Base-by-base conservation (phyloP, 2,888 invertebrate genomes). In the Meiosimyza decipiens region DNA sequence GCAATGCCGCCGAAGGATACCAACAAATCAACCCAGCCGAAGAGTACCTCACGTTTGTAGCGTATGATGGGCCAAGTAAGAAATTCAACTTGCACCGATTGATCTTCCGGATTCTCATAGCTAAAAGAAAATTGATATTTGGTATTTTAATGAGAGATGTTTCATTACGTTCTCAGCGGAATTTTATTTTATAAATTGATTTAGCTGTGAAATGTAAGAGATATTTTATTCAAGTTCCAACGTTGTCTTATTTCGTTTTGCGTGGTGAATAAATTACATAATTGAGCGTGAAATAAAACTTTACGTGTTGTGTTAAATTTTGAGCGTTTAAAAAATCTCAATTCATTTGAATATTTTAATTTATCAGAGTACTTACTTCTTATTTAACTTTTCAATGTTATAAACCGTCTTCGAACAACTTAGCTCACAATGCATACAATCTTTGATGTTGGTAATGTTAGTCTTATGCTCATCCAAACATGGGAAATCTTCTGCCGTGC, bases 1-100 rank as follows among this genome's bases (percentile, higher is more conserved):
- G 89, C 89, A 13, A 90, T 89, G n/a, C 90, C 90, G 15, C 90
- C 90, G 70, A 87, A 87, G 0, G 87, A 87, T 9, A 87, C 94
- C 59, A 94, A 83, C 67, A 95, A 88, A 87, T 95, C 95, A 1
- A 95, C 93, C 94, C 94, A 94, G 71, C 94, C 95, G 82, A 95
- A 95, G 57, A 93, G 89, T 18, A 94, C 94, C 84, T 94, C 94
- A 49, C 94, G 90, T 81, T 93, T 94, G 82, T 93, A 94, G 5
- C 92, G 89, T 40, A 94, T 91, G 70, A 85, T 83, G 3, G 85
- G 86, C 94, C 94, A 94, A 1, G 93, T 93, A 0, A 93, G 91
- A 82, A 93, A 94, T 83, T 92, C 87, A 6, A 87, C 83, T 33
- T 82, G 75, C 0, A 87, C 83, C 4, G 84, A 76, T 80, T 57